These are phyloP conservation scores for Trissolcus basalis DNA, from an alignment of 1,140 invertebrate genomes.

Conservation along the genomic window DNA sequence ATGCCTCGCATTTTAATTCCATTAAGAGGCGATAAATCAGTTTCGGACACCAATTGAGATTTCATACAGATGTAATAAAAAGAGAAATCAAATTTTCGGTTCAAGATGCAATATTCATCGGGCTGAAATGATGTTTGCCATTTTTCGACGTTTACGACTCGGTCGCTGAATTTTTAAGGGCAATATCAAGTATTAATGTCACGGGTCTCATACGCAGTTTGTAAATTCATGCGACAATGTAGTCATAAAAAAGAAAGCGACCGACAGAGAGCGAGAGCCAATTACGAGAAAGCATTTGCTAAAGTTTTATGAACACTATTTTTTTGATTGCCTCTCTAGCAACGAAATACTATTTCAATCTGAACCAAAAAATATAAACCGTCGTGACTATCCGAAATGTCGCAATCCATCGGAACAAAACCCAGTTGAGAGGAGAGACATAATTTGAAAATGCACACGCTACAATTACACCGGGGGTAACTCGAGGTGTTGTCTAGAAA, in stretches of 20 bases:
- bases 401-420: too few species aligned
- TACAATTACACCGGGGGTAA: too few species aligned
- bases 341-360: not conserved
- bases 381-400: too few species aligned
- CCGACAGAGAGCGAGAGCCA: conserved; percentile 8
- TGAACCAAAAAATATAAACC: not conserved
- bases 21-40: too few species aligned
- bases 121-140: conserved; percentile 27
- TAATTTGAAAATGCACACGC: too few species aligned
- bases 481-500: too few species aligned
- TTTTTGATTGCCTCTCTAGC: not conserved
- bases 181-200: conserved; percentile 36
- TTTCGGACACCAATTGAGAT: too few species aligned
- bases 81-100: too few species aligned
- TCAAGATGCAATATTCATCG: conserved; percentile 27
- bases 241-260: conserved; percentile 30
- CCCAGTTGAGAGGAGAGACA: too few species aligned
- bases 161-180: conserved; percentile 36
- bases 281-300: conserved; percentile 12
- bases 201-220: conserved; percentile 14
- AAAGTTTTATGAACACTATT: conserved; percentile 5
- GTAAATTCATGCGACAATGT: conserved; percentile 42
- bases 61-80: too few species aligned
- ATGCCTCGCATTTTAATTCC: too few species aligned
- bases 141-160: conserved; percentile 38